phyloP scores from a whole-genome alignment of 2,113 vertebrate species.

The Archilochus colubris region DNA sequence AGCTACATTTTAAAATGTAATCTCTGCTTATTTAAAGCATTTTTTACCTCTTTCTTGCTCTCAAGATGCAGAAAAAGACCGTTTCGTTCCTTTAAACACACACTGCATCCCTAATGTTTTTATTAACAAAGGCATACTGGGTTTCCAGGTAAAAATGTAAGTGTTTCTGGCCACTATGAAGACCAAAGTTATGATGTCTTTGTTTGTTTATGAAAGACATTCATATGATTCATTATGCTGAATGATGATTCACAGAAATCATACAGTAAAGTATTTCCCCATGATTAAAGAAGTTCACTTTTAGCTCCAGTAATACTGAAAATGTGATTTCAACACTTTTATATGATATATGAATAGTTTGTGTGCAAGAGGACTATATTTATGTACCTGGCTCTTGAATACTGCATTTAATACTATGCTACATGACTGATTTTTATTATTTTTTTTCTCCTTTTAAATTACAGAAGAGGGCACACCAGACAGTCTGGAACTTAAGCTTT shows the following conservation, averaged over 20 bases:
- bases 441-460: neutral
- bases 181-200: neutral
- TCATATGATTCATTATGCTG: neutral
- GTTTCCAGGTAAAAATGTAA: neutral
- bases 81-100: neutral
- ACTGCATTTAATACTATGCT: neutral
- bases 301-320: neutral
- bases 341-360: neutral
- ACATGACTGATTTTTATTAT: neutral
- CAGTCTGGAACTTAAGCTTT: neutral
- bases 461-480: neutral
- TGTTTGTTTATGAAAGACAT: neutral
- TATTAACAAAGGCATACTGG: neutral
- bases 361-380: neutral
- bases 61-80: neutral
- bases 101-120: rapidly evolving
- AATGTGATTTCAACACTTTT: neutral
- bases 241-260: neutral
- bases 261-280: neutral
- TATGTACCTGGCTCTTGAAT: neutral
- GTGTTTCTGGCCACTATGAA: neutral
- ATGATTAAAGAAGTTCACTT: neutral
- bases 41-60: neutral
- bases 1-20: neutral
- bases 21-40: neutral